phyloP scores from a whole-genome alignment of 2,113 vertebrate genomes.

The Tretioscincus oriximinensis region DNA sequence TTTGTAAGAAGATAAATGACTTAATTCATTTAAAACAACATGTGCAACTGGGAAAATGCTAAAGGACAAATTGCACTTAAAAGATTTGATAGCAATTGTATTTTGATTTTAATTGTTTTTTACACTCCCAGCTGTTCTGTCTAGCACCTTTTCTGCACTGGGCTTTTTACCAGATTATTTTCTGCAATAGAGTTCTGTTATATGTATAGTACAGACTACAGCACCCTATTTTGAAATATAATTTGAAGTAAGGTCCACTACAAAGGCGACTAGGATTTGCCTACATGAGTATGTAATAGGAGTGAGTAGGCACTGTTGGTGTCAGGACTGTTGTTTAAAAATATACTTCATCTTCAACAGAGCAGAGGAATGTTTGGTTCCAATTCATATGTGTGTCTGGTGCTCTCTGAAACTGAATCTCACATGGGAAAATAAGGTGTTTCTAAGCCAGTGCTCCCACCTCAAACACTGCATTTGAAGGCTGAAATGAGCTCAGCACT shows the following conservation, averaged over 20 bases:
- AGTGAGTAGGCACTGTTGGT: background rate
- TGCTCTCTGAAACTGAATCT: background rate
- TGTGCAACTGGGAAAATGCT: background rate
- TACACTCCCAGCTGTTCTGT: background rate
- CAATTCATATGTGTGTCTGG: background rate
- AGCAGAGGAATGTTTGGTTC: background rate
- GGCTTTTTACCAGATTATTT: too few species aligned
- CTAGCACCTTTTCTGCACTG: background rate
- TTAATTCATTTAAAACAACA: background rate
- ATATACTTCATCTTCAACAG: background rate
- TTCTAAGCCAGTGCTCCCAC: background rate
- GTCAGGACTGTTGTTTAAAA: background rate
- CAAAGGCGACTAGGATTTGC: background rate
- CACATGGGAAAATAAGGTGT: background rate
- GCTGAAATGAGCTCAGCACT: background rate
- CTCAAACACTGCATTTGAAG: too few species aligned
- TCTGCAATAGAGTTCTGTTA: too few species aligned
- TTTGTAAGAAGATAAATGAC: background rate
- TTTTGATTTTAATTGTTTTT: background rate
- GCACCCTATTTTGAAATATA: too few species aligned
- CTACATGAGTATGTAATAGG: background rate
- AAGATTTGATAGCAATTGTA: background rate
- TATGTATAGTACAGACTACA: too few species aligned
- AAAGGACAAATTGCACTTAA: background rate
- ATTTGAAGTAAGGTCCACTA: too few species aligned